Evolutionary conservation across 2,888 invertebrate genomes (phyloP).

Genomic region (Drosophila lutescens): DNA sequence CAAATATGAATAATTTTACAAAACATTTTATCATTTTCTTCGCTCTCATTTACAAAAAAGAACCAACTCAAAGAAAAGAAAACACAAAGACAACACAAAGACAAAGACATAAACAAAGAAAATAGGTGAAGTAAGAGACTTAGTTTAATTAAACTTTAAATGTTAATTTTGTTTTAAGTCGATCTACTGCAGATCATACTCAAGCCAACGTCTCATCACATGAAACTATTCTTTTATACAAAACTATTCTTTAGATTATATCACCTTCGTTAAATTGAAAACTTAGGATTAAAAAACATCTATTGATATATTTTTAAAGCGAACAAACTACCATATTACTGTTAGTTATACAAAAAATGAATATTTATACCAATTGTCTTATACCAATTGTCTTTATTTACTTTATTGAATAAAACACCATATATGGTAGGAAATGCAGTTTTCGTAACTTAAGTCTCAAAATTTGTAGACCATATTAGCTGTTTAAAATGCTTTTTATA

Average conservation of each 20-base stretch:
- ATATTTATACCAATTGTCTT: constrained; percentile 8
- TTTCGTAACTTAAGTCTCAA: background rate
- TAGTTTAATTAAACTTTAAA: constrained; percentile 65
- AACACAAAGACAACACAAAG: constrained; percentile 44
- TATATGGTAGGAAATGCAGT: background rate
- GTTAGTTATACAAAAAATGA: constrained; percentile 11
- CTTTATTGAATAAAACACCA: constrained; percentile 8
- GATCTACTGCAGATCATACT: constrained; percentile 11
- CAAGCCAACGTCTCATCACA: constrained; percentile 59
- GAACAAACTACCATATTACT: background rate
- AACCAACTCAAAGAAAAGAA: constrained; percentile 44
- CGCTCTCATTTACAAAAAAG: constrained; percentile 42
- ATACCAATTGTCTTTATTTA: background rate
- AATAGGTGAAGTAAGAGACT: constrained; percentile 58
- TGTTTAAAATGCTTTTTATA: background rate
- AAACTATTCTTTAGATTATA: constrained; percentile 3
- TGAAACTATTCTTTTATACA: constrained; percentile 20
- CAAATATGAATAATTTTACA: constrained; percentile 21
- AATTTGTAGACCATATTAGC: no score
- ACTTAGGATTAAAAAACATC: background rate
- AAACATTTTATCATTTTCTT: constrained; percentile 11
- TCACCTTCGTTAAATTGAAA: constrained; percentile 16
- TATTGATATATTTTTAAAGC: background rate
- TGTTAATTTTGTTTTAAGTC: constrained; percentile 68
- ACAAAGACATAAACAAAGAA: constrained; percentile 58